Evolutionary conservation across 2,113 vertebrate genomes (phyloP), one percentile per base, ranked within the genome.

Genomic region (Cottus gobio): DNA sequence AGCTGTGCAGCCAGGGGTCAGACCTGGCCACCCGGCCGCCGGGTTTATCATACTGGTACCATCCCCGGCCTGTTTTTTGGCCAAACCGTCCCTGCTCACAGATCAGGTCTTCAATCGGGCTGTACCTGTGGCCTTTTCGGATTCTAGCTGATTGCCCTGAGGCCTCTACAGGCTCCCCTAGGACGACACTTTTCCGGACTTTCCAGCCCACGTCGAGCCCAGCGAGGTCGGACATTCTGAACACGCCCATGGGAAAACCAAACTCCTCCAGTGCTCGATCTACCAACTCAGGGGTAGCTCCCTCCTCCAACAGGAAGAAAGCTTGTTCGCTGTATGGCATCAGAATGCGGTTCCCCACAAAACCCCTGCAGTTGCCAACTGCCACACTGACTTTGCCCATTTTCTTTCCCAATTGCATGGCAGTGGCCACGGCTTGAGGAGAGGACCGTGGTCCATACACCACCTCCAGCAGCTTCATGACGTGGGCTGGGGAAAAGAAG

Each of bases 331-430:
- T 0, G 1, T 97, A 98, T 0, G 85, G 90, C 39, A 12, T 87
- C 80, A 98, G 80, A 96, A 99, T 97, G 66, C 97, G 94, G 79
- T 99, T 99, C 50, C 97, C 97, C 28, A 96, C 98, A 89, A 99
- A 99, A 0, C 96, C 97, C 2, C 89, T 87, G 71, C 96, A 98
- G 89, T 98, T 99, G 26, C 97, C 96, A 4, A 99, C 97, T 2
- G 96, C 94, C 2, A 99, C 96, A 2, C 96, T 95, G 1, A 97
- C 92, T 85, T 99, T 99, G 0, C 91, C 91, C 22, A 99, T 92
- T 34, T 57, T 90, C 91, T 96, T 97, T 1, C 96, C 95, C 63
- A 99, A 90, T 42, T 88, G 90, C 97, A 97, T 93, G 3, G 95
- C 95, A 0, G 96, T 98, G 81, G 97, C 96, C 34, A 98, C 93